phyloP scores from a whole-genome alignment of 2,888 invertebrate genomes.

The Aelia acuminata region DNA sequence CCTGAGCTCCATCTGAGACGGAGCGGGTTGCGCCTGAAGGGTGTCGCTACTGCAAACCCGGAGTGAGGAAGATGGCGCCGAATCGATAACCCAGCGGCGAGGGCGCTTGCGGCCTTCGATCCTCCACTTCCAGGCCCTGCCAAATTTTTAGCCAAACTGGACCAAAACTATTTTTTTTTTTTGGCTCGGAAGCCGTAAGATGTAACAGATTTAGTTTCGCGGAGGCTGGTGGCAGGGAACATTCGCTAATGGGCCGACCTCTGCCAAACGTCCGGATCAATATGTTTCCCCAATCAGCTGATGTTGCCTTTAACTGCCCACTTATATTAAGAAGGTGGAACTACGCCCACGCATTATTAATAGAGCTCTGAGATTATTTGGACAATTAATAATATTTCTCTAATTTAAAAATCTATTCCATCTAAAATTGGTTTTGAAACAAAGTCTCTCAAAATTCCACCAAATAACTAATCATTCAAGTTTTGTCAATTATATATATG shows the following conservation, averaged over 20 bases:
- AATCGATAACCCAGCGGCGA: not conserved
- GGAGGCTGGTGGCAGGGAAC: not conserved
- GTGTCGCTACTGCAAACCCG: slow-evolving; percentile 45
- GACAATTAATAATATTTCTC: no score
- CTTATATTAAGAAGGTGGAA: not conserved
- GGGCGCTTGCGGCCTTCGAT: slow-evolving; percentile 42
- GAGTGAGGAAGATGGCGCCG: slow-evolving; percentile 41
- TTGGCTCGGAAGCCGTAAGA: not conserved
- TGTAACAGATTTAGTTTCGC: not conserved
- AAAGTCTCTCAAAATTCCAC: no score
- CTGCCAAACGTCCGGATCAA: not conserved
- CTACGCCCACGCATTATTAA: no score
- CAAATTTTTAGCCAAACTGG: not conserved
- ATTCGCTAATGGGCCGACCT: not conserved
- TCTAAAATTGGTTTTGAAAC: no score
- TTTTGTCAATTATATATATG: no score
- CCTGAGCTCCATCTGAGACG: slow-evolving; percentile 21
- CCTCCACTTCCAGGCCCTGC: not conserved
- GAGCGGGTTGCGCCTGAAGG: slow-evolving; percentile 24
- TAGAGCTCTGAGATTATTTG: no score
- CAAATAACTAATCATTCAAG: no score
- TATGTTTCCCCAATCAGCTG: slow-evolving; percentile 16
- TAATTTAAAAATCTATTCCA: no score
- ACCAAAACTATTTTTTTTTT: slow-evolving; percentile 6
- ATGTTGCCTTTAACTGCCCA: slow-evolving; percentile 2